A percentile compares a stretch with the other conserved stretches of the same genome.
Evolutionary conservation across 2,113 vertebrate genomes (phyloP).

Genomic region (Apus apus): DNA sequence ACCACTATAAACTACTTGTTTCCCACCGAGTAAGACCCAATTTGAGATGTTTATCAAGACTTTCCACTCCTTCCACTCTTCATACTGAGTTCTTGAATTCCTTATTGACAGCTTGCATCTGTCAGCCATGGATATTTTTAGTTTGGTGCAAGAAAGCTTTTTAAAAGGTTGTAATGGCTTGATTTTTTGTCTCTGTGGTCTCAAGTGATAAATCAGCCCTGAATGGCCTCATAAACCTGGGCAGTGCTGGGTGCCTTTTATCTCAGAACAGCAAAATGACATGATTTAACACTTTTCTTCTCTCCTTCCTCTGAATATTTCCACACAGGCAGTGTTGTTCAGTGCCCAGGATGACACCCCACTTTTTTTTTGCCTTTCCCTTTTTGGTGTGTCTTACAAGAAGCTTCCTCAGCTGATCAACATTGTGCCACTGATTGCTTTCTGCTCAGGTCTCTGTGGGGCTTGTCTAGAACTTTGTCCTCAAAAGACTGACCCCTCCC

Average conservation of each 20-base stretch:
- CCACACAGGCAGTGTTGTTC: not conserved
- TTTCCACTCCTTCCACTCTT: slow-evolving; percentile 89
- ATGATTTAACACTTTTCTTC: not conserved
- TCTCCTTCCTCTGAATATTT: not conserved
- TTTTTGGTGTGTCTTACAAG: not conserved
- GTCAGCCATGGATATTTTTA: slow-evolving; percentile 82
- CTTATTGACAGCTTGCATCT: slow-evolving; percentile 85
- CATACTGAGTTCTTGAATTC: slow-evolving; percentile 86
- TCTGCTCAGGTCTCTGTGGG: not conserved
- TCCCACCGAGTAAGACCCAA: slow-evolving; percentile 98
- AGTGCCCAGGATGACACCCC: not conserved
- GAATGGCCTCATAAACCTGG: not conserved
- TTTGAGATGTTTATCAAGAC: slow-evolving; percentile 98
- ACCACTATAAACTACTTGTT: slow-evolving; percentile 89
- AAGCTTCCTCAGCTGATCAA: not conserved
- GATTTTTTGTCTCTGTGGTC: slow-evolving; percentile 23
- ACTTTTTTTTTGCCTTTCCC: fast-evolving
- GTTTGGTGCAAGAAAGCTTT: slow-evolving; percentile 77
- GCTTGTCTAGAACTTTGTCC: not conserved
- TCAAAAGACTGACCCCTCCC: not conserved
- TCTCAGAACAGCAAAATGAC: not conserved
- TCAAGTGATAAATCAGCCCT: slow-evolving; percentile 41
- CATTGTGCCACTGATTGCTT: fast-evolving
- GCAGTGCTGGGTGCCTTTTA: not conserved
- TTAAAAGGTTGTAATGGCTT: slow-evolving; percentile 78